Evolutionary conservation across 2,888 invertebrate species (phyloP).

Genomic region (Chironomus tentans): DNA sequence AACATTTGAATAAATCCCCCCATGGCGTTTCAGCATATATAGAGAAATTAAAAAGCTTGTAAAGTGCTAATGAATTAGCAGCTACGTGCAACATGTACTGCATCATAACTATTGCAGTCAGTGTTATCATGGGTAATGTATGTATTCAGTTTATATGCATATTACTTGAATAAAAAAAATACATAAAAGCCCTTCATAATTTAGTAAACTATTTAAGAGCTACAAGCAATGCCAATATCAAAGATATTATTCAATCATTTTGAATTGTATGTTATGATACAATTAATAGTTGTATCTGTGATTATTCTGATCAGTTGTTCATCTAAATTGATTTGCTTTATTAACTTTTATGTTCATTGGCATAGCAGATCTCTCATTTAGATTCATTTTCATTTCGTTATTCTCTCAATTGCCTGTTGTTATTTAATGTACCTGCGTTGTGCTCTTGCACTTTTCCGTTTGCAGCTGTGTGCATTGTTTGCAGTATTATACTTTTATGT

Average conservation of each 20-base stretch:
- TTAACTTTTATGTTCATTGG: neutral
- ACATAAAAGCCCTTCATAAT: too few species aligned
- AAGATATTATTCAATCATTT: conserved; percentile 12
- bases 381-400: neutral
- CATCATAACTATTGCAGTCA: too few species aligned
- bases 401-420: too few species aligned
- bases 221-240: too few species aligned
- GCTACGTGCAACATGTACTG: too few species aligned
- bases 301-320: neutral
- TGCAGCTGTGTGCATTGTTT: neutral
- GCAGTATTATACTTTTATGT: neutral
- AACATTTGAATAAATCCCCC: too few species aligned
- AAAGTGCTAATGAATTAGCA: too few species aligned
- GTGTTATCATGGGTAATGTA: too few species aligned
- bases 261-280: conserved; percentile 17
- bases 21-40: too few species aligned
- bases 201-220: too few species aligned
- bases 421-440: neutral
- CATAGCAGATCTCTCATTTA: neutral
- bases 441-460: neutral
- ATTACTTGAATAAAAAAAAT: neutral
- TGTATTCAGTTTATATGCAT: neutral
- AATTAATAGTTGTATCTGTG: conserved; percentile 11
- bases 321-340: neutral
- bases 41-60: too few species aligned